Conservation (phyloP, 2,888 invertebrate genomes). For the Temnothorax rugatulus region DNA sequence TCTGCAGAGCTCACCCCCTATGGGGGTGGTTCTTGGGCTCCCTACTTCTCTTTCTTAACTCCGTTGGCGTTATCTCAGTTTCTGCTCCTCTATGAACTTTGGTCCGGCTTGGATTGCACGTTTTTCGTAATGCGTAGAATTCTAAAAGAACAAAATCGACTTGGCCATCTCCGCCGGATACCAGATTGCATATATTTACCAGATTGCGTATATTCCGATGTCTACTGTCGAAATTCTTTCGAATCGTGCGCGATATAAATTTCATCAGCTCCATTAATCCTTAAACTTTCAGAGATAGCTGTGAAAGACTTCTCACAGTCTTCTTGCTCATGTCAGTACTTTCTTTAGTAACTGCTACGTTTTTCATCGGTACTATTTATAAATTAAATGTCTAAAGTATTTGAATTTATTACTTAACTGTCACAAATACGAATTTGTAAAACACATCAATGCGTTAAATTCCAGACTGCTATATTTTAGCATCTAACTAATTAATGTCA, state of each 20-base stretch:
- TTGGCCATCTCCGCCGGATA: not conserved
- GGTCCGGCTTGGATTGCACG: not conserved
- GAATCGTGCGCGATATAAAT: slow-evolving; percentile 21
- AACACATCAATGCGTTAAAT: not conserved
- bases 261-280: slow-evolving; percentile 25
- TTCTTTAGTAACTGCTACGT: not conserved
- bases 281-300: slow-evolving; percentile 1
- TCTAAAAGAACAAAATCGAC: not conserved
- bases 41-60: slow-evolving; percentile 15
- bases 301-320: not conserved
- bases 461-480: not conserved
- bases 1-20: slow-evolving; percentile 1
- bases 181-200: not conserved
- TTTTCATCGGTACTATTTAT: not conserved
- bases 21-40: not conserved
- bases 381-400: slow-evolving; percentile 11
- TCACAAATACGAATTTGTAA: not conserved
- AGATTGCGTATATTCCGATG: not conserved
- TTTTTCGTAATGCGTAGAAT: not conserved
- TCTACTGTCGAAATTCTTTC: not conserved
- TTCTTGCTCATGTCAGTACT: not conserved
- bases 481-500: not conserved
- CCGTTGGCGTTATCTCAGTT: slow-evolving; percentile 28
- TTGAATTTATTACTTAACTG: not conserved
- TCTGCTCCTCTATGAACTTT: slow-evolving; percentile 30